These are phyloP conservation scores for Zaprionus obscuricornis DNA, from an alignment of 2,888 invertebrate species.

Conservation along the genomic window DNA sequence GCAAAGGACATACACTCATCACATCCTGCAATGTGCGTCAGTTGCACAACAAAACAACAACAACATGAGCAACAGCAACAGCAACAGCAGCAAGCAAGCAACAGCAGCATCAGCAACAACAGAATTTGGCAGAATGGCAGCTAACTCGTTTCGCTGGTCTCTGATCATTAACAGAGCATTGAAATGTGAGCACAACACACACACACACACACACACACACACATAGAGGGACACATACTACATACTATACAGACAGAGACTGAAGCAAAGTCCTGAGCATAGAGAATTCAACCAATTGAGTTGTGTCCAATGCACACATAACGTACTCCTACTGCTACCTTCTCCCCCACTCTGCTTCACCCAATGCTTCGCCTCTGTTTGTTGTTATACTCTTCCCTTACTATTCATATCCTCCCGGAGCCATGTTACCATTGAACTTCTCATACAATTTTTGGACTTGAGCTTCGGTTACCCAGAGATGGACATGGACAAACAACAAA, in stretches of 20 bases:
- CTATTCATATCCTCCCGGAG: too few species aligned
- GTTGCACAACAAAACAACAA: slow-evolving; percentile 52
- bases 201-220: slow-evolving; percentile 11
- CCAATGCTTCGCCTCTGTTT: too few species aligned
- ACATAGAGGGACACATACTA: background rate
- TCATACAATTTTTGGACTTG: slow-evolving; percentile 8
- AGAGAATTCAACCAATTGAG: slow-evolving; percentile 59
- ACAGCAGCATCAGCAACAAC: slow-evolving; percentile 33
- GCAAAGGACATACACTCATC: slow-evolving; percentile 11
- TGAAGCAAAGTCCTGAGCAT: slow-evolving; percentile 7
- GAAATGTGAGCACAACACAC: slow-evolving; percentile 18
- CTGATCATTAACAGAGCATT: slow-evolving; percentile 65
- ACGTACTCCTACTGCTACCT: too few species aligned
- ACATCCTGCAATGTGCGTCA: slow-evolving; percentile 59
- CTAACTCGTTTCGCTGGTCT: slow-evolving; percentile 61
- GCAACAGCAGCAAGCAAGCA: slow-evolving; percentile 3
- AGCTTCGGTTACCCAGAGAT: slow-evolving; percentile 36
- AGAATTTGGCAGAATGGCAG: slow-evolving; percentile 62
- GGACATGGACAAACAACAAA: slow-evolving; percentile 66
- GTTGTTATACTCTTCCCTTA: too few species aligned
- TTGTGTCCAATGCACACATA: slow-evolving; percentile 61
- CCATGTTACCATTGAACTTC: too few species aligned
- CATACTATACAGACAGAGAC: background rate
- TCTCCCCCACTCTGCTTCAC: too few species aligned
- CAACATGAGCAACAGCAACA: background rate